A percentile compares a stretch with the other conserved stretches of the same genome.
Conservation (phyloP, 2,113 vertebrate species). For the Cryptoleucopteryx plumbea region DNA sequence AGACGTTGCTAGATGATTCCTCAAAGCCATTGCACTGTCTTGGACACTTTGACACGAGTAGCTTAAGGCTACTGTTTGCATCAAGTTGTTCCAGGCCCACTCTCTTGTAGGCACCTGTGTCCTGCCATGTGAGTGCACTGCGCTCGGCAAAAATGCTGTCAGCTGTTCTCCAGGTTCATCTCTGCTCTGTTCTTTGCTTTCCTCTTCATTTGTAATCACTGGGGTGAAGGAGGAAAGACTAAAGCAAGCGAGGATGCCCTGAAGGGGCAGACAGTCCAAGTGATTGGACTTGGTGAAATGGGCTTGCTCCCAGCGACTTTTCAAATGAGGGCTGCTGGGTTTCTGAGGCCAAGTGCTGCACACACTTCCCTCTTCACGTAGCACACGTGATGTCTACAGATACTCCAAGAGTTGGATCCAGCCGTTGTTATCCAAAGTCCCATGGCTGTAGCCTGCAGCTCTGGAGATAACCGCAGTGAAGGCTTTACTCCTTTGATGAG, state of each 20-base stretch:
- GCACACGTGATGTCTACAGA: not conserved
- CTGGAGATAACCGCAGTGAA: not conserved
- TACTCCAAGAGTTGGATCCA: not conserved
- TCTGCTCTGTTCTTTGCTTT: conserved; percentile 24
- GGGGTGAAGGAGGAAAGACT: not conserved
- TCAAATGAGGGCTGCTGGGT: not conserved
- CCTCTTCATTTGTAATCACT: conserved; percentile 1
- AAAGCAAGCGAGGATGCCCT: conserved; percentile 3
- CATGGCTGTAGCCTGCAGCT: not conserved
- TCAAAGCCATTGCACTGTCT: conserved; percentile 37
- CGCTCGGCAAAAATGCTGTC: not conserved
- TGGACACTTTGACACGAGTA: conserved; percentile 33
- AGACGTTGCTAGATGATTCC: conserved; percentile 32
- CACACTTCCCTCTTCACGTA: not conserved
- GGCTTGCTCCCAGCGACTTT: not conserved
- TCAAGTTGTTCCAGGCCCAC: not conserved
- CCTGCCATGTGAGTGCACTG: conserved; percentile 14
- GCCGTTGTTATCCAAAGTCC: not conserved
- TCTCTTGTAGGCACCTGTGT: conserved; percentile 30
- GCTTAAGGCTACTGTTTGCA: conserved; percentile 46
- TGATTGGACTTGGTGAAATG: not conserved
- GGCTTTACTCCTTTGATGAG: not conserved
- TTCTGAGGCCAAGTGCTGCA: not conserved
- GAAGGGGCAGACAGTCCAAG: conserved; percentile 12
- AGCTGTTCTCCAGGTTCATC: conserved; percentile 20